Conservation (phyloP, 2,797 vertebrate genomes). For the Gallinago stenura region DNA sequence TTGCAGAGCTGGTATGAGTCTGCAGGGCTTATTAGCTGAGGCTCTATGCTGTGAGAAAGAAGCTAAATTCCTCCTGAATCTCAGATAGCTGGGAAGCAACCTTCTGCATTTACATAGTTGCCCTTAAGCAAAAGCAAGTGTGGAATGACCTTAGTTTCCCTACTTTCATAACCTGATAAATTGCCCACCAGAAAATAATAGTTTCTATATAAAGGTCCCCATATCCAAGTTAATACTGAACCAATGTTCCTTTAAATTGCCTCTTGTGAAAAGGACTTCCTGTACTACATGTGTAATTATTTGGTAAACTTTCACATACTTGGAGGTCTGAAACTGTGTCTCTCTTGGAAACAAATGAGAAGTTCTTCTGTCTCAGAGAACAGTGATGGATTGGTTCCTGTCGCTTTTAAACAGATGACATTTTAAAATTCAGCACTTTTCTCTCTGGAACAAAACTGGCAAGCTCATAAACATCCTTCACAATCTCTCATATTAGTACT, state of each 20-base stretch:
- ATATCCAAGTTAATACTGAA: slow-evolving; percentile 30
- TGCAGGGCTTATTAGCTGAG: neutral
- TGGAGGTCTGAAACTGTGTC: neutral
- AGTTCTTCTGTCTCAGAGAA: neutral
- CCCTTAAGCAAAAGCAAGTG: slow-evolving; percentile 31
- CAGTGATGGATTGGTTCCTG: neutral
- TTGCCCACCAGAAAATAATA: slow-evolving; percentile 5
- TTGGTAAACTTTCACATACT: slow-evolving; percentile 8
- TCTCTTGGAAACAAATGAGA: neutral
- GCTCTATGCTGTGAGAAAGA: neutral
- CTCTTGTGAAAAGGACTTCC: slow-evolving; percentile 17
- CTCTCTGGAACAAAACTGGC: neutral
- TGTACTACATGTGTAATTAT: neutral
- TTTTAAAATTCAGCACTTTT: neutral
- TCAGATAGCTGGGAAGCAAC: neutral
- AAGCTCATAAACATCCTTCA: neutral
- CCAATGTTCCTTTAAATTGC: slow-evolving; percentile 42
- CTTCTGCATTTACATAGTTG: slow-evolving; percentile 17
- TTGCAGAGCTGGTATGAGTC: neutral
- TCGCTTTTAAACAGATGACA: neutral
- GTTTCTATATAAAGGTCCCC: slow-evolving; percentile 27
- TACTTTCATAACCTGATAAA: slow-evolving; percentile 47
- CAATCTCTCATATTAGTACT: neutral
- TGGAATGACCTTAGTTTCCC: slow-evolving; percentile 29
- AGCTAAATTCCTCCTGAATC: slow-evolving; percentile 17